Percentiles rank a stretch among this genome's conserved stretches.
phyloP scores from a whole-genome alignment of 2,113 vertebrate species.

The Dunckerocampus dactyliophorus region DNA sequence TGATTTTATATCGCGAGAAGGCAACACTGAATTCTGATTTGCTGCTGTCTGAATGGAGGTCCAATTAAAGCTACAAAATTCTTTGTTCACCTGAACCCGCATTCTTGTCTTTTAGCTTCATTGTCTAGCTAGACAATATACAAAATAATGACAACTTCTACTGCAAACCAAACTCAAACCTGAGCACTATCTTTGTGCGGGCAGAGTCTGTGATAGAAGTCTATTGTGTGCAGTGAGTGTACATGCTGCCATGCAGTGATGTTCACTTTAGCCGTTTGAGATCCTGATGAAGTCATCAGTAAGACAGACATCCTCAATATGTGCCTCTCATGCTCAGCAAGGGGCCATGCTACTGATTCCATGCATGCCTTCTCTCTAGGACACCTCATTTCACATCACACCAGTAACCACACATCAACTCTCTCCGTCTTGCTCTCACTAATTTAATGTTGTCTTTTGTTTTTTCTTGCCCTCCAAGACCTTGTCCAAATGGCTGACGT shows the following conservation, averaged over 20 bases:
- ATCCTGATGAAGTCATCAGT: conserved; percentile 5
- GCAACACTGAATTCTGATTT: too few species aligned
- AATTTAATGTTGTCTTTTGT: conserved; percentile 63
- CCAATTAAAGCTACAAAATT: too few species aligned
- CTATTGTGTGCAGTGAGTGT: too few species aligned
- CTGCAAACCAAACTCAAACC: too few species aligned
- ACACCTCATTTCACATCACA: conserved; percentile 48
- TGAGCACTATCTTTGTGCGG: too few species aligned
- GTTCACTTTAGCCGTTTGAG: not conserved
- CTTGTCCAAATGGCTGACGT: conserved; percentile 74
- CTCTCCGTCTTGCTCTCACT: conserved; percentile 32
- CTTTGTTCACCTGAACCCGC: too few species aligned
- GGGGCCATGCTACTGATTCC: conserved; percentile 53
- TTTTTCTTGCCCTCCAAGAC: conserved; percentile 59
- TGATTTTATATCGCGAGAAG: too few species aligned
- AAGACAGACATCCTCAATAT: conserved; percentile 36
- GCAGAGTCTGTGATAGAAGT: too few species aligned
- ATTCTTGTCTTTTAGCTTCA: too few species aligned
- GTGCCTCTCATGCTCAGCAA: conserved; percentile 46
- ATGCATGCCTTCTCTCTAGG: conserved; percentile 59
- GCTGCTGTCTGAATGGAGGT: too few species aligned
- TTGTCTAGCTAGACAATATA: too few species aligned
- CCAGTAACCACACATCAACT: conserved; percentile 18
- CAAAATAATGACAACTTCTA: too few species aligned
- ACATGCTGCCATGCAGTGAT: not conserved